Evolutionary conservation across 2,113 vertebrate genomes (phyloP), one percentile per base, ranked within the genome.

Genomic region (Coryphaenoides rupestris): DNA sequence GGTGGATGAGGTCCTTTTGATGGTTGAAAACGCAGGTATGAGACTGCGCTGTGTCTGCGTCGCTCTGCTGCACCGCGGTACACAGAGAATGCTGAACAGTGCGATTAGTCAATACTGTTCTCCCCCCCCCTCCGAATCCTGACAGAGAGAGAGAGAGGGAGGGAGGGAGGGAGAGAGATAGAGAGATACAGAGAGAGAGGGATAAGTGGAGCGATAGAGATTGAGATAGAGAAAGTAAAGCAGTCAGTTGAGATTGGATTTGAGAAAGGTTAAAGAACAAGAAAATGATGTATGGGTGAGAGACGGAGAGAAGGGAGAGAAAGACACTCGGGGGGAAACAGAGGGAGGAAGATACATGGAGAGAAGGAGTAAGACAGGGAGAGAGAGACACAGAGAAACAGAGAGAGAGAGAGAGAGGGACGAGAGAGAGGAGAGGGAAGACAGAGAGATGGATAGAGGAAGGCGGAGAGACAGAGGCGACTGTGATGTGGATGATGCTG

Each of bases 51-150:
- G 5, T 40, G 33, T 40, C 33, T 40, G 33, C 33, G 9, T 12
- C 7, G 33, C 9, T 40, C 33, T 12, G 13, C 74, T 74, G 78
- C 61, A 46, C 66, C 55, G 65, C 60, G 63, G 63, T 58, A 73
- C 68, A 65, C 49, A 53, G 58, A 62, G 57, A 68, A 53, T 9
- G 62, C 77, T 74, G 73, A 73, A 53, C 26, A 63, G 70, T 79
- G 55, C 80, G 80, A 85, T 80, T 70, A 75, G 69, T 87, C 83
- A 76, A 80, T 28, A 72, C 63, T 49, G 66, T 28, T 40, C 33
- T 40, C 33, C 33, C 9, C n/a, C n/a, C n/a, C n/a, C n/a, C n/a
- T n/a, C 33, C 33, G 6, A 12, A 40, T 40, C 7, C 53, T n/a
- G 47, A n/a, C 14, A 62, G 75, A 75, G 49, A 21, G 60, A 63